Evolutionary conservation across 2,888 invertebrate species (phyloP).

Genomic region (Allophyes oxyacanthae): DNA sequence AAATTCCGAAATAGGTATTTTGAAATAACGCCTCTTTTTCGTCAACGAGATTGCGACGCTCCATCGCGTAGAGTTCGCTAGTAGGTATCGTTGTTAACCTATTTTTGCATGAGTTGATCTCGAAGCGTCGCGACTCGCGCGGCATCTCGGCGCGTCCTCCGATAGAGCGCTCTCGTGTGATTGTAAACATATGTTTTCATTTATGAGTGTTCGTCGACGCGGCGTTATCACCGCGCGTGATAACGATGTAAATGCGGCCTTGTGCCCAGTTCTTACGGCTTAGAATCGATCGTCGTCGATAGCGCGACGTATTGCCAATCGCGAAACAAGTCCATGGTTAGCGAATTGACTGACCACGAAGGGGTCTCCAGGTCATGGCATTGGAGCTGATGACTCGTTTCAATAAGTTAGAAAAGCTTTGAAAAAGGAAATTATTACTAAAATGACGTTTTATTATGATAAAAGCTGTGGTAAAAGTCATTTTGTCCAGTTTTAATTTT

Average conservation of each 20-base stretch:
- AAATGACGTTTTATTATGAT: background rate
- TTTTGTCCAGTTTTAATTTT: slow-evolving; percentile 4
- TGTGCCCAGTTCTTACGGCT: slow-evolving; percentile 63
- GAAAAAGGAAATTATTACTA: slow-evolving; percentile 2
- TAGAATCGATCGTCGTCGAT: slow-evolving; percentile 60
- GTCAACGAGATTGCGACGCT: slow-evolving; percentile 65
- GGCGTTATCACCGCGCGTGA: slow-evolving; percentile 79
- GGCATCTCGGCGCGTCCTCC: slow-evolving; percentile 23
- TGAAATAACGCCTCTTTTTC: slow-evolving; percentile 87
- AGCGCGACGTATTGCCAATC: slow-evolving; percentile 63
- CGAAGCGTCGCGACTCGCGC: slow-evolving; percentile 40
- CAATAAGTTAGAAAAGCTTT: slow-evolving; percentile 29
- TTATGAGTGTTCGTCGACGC: slow-evolving; percentile 68
- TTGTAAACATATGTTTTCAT: slow-evolving; percentile 68
- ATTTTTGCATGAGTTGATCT: slow-evolving; percentile 54
- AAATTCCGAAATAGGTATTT: slow-evolving; percentile 89
- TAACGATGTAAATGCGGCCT: slow-evolving; percentile 77
- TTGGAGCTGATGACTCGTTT: slow-evolving; percentile 57
- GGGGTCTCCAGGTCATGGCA: slow-evolving; percentile 75
- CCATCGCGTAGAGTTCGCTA: slow-evolving; percentile 26
- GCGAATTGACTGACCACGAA: slow-evolving; percentile 72
- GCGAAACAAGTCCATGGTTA: slow-evolving; percentile 81
- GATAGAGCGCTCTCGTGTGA: slow-evolving; percentile 50
- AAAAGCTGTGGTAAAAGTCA: background rate
- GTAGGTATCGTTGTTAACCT: slow-evolving; percentile 41